Evolutionary conservation across 1,140 invertebrate genomes (phyloP).

Genomic region (Bombus sylvicola): DNA sequence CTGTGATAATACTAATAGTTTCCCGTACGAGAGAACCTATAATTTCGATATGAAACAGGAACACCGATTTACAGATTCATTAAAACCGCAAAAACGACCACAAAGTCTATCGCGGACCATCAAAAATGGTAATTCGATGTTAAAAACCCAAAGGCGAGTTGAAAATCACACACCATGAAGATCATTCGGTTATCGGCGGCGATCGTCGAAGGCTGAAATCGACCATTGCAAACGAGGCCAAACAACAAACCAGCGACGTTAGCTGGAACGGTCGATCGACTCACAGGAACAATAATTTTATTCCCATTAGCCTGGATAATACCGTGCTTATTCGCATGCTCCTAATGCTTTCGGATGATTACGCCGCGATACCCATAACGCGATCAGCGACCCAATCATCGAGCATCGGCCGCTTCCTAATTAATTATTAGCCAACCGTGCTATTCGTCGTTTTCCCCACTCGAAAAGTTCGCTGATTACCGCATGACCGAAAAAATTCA

Average conservation of each 20-base stretch:
- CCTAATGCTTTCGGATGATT: slow-evolving; percentile 63
- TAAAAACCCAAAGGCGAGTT: background rate
- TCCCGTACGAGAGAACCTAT: background rate
- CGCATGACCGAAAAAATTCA: background rate
- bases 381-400: slow-evolving; percentile 42
- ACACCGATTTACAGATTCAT: background rate
- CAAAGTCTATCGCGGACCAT: background rate
- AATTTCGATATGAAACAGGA: background rate
- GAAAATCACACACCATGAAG: background rate
- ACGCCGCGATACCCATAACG: slow-evolving; percentile 38
- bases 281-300: slow-evolving; percentile 69
- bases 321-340: slow-evolving; percentile 59
- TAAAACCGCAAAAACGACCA: background rate
- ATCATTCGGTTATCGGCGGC: background rate
- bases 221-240: too few species aligned
- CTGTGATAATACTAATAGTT: background rate
- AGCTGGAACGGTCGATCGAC: background rate
- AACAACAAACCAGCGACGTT: background rate
- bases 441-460: slow-evolving; percentile 12
- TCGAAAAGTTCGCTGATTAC: slow-evolving; percentile 7
- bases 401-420: slow-evolving; percentile 53
- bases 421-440: slow-evolving; percentile 56
- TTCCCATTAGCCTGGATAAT: slow-evolving; percentile 71
- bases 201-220: too few species aligned
- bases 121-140: background rate